Percentiles rank a stretch among this genome's conserved stretches.
phyloP scores from a whole-genome alignment of 1,140 invertebrate species.

The Andricus grossulariae region DNA sequence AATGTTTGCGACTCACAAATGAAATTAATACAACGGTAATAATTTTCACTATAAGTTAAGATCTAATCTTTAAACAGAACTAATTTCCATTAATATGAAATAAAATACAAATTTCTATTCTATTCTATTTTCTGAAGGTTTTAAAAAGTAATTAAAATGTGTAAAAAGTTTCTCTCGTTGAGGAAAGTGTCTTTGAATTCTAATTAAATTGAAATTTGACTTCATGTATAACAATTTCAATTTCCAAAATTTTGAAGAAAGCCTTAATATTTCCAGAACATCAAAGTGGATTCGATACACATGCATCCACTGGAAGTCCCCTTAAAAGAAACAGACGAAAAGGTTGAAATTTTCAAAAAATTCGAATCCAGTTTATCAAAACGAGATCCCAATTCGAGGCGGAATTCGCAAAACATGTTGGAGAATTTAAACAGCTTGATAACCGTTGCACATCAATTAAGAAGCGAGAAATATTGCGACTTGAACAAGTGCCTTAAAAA shows the following conservation, averaged over 20 bases:
- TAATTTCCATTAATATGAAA: too few species aligned
- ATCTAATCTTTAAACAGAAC: not conserved
- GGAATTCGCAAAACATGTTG: not conserved
- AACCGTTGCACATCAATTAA: not conserved
- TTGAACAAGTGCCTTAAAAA: not conserved
- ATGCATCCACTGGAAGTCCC: not conserved
- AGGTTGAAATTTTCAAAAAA: not conserved
- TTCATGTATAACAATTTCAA: too few species aligned
- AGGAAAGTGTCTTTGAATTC: too few species aligned
- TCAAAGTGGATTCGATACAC: not conserved
- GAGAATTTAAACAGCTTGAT: not conserved
- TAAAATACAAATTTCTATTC: too few species aligned
- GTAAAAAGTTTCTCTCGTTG: too few species aligned
- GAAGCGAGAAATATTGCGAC: not conserved
- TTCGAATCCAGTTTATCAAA: not conserved
- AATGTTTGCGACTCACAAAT: not conserved
- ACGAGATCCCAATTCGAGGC: not conserved
- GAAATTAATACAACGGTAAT: conserved; percentile 7
- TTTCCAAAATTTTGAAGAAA: too few species aligned
- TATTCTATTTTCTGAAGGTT: too few species aligned
- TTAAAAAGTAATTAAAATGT: too few species aligned
- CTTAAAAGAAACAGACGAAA: not conserved
- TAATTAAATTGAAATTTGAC: too few species aligned
- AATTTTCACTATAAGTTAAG: not conserved
- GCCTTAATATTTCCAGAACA: not conserved